Evolutionary conservation across 2,797 vertebrate species (phyloP).

Genomic region (Hydrocynus forskahlii): DNA sequence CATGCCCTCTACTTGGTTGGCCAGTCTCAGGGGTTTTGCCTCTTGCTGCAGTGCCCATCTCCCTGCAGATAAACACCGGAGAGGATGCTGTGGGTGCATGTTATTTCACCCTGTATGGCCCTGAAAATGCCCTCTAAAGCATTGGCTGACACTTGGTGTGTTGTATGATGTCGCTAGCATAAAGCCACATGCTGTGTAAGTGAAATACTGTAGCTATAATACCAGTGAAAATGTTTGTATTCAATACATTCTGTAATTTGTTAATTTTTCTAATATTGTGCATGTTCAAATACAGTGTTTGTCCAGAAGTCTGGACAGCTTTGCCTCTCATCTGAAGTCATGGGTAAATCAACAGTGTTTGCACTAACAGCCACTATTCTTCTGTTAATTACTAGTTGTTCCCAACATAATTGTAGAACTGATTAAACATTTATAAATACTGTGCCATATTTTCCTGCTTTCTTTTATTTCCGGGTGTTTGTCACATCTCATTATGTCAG

Average conservation of each 20-base stretch:
- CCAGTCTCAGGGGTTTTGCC: constrained; percentile 32
- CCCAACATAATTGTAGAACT: no score
- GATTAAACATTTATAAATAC: no score
- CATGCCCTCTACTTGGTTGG: constrained; percentile 26
- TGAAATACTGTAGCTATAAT: not conserved
- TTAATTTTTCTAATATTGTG: no score
- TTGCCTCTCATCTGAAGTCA: no score
- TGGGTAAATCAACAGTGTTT: no score
- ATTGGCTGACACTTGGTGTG: constrained; percentile 5
- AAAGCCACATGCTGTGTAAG: constrained; percentile 14
- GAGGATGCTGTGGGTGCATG: not conserved
- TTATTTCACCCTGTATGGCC: not conserved
- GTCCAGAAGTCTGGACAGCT: no score
- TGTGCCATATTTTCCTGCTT: no score
- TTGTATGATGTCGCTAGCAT: not conserved
- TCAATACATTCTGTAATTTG: not conserved
- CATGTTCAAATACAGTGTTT: no score
- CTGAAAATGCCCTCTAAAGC: not conserved
- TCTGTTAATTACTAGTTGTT: no score
- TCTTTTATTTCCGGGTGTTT: no score
- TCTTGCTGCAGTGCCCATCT: constrained; percentile 6
- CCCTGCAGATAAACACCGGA: constrained; percentile 27
- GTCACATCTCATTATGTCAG: no score
- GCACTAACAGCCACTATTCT: no score
- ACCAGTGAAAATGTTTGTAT: not conserved